These are phyloP conservation scores for Drosophila helvetica DNA, from an alignment of 2,888 invertebrate genomes.

Conservation along the genomic window DNA sequence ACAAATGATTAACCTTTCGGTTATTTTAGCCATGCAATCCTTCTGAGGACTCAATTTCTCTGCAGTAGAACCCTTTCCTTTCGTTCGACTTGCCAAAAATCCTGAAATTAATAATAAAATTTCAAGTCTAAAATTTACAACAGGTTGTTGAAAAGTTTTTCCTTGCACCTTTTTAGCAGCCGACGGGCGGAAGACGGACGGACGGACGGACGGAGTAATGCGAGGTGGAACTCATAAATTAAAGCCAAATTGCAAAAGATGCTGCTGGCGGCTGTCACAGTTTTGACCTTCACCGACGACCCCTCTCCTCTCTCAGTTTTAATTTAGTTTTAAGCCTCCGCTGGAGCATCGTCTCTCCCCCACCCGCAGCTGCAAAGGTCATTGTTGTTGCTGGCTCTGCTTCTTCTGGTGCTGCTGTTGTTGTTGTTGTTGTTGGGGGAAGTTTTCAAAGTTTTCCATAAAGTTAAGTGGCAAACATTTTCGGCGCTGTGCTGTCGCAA, in stretches of 20 bases:
- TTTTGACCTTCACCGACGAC: constrained; percentile 46
- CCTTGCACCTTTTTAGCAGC: constrained; percentile 1
- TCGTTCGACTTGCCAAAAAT: not conserved
- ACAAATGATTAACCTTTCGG: too few relatives aligned
- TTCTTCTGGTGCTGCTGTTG: not conserved
- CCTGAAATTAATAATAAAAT: constrained; percentile 1
- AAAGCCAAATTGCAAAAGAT: constrained; percentile 32
- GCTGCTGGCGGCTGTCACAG: constrained; percentile 40
- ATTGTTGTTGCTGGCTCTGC: constrained; percentile 30
- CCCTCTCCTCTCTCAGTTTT: constrained; percentile 12
- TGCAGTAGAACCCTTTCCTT: too few relatives aligned
- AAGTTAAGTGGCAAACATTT: constrained; percentile 70
- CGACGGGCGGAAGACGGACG: not conserved
- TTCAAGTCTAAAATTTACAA: not conserved
- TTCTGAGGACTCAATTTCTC: too few relatives aligned
- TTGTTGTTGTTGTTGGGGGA: constrained; percentile 19
- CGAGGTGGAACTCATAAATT: constrained; percentile 37
- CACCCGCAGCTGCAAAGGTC: constrained; percentile 53
- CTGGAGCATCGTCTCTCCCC: constrained; percentile 9
- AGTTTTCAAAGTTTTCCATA: constrained; percentile 67
- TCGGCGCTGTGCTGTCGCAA: constrained; percentile 54
- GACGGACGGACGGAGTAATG: constrained; percentile 27
- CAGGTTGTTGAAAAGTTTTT: constrained; percentile 12
- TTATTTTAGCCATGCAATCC: too few relatives aligned
- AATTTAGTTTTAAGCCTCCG: constrained; percentile 46